Evolutionary conservation across 2,888 invertebrate species (phyloP).

Genomic region (Sclerodermus sp.): DNA sequence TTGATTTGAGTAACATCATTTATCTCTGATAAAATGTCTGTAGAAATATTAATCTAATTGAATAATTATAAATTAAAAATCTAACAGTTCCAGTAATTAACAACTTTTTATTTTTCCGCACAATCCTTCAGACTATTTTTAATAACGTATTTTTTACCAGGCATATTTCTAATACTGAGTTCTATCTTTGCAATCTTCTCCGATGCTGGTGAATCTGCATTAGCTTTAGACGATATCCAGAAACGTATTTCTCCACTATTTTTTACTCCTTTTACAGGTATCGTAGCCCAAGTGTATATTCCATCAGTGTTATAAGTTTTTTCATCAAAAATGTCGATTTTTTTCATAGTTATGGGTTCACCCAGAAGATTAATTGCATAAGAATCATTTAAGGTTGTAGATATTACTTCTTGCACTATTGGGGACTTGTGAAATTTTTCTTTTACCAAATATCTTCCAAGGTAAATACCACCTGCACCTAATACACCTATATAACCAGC

Average conservation of each 20-base stretch:
- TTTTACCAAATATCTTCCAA: constrained; percentile 61
- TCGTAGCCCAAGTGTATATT: constrained; percentile 64
- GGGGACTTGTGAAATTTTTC: constrained; percentile 61
- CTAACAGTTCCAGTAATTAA: not conserved
- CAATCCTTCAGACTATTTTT: constrained; percentile 17
- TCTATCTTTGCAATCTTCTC: constrained; percentile 29
- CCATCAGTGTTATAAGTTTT: constrained; percentile 51
- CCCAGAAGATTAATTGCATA: constrained; percentile 70
- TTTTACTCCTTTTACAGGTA: constrained; percentile 71
- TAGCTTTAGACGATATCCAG: constrained; percentile 14
- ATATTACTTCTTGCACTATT: constrained; percentile 62
- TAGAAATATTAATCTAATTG: not conserved
- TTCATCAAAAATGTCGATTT: constrained; percentile 62
- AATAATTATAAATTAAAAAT: not conserved
- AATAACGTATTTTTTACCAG: constrained; percentile 29
- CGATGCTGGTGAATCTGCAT: constrained; percentile 5
- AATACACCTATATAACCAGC: constrained; percentile 67
- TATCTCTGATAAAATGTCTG: not conserved
- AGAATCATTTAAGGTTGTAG: constrained; percentile 61
- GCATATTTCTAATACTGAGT: constrained; percentile 27
- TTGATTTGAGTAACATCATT: not conserved
- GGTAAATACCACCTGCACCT: constrained; percentile 61
- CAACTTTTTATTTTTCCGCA: not conserved
- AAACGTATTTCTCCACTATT: constrained; percentile 61
- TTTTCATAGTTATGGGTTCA: constrained; percentile 70